Evolutionary conservation across 2,888 invertebrate genomes (phyloP).

Genomic region (Embidobia sp.): DNA sequence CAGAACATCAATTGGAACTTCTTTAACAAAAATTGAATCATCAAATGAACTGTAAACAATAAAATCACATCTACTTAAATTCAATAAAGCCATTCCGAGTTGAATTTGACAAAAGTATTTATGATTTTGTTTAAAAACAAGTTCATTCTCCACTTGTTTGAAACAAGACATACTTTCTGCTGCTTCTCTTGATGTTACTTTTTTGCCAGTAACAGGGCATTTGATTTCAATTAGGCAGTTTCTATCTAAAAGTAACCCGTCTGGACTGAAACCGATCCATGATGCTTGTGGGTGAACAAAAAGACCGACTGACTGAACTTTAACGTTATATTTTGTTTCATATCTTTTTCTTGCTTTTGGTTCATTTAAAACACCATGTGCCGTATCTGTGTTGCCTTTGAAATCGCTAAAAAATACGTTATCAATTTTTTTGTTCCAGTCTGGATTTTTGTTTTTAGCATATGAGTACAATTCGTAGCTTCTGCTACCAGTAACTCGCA

Average conservation of each 20-base stretch:
- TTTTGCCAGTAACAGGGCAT: slow-evolving; percentile 12
- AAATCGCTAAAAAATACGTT: too few species aligned
- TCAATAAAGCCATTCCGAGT: slow-evolving; percentile 15
- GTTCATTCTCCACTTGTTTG: too few species aligned
- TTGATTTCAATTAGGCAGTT: slow-evolving; percentile 12
- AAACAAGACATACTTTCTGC: slow-evolving; percentile 2
- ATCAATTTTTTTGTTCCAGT: too few species aligned
- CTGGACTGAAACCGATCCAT: slow-evolving; percentile 23
- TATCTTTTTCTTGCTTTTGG: slow-evolving; percentile 10
- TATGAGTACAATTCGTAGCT: too few species aligned
- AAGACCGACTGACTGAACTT: neutral
- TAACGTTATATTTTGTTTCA: slow-evolving; percentile 2
- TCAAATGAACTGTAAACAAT: slow-evolving; percentile 11
- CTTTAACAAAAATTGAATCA: neutral
- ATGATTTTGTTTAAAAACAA: slow-evolving; percentile 15
- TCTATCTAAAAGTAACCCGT: neutral
- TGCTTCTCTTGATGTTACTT: slow-evolving; percentile 2
- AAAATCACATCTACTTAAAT: slow-evolving; percentile 7
- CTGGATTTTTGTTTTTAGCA: too few species aligned
- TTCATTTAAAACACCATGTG: slow-evolving; percentile 6
- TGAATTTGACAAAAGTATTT: slow-evolving; percentile 27
- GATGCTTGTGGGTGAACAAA: slow-evolving; percentile 4
- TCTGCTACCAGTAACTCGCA: too few species aligned
- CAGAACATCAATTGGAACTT: neutral
- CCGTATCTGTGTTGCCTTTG: slow-evolving; percentile 1